These are phyloP conservation scores for Lamprotornis superbus DNA, from an alignment of 2,113 vertebrate species.

Conservation along the genomic window DNA sequence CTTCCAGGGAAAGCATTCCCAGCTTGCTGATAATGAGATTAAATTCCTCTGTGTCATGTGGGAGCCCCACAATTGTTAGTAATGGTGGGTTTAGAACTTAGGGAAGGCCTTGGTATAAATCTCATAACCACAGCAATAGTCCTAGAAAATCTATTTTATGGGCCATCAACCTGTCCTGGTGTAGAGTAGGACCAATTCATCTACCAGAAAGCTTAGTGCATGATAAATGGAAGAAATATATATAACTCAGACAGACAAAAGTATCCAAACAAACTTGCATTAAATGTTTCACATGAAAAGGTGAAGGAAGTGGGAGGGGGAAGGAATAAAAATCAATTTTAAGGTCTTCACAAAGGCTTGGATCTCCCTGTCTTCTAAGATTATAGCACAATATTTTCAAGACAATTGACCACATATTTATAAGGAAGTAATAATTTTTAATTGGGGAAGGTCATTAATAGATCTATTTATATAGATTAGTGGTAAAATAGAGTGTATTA, in stretches of 20 bases:
- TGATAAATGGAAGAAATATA: slow-evolving; percentile 4
- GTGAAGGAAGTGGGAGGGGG: rapidly evolving
- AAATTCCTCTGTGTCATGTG: background rate
- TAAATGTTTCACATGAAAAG: background rate
- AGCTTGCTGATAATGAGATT: background rate
- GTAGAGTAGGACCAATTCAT: background rate
- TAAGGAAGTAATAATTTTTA: background rate
- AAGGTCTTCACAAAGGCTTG: background rate
- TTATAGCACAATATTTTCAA: background rate
- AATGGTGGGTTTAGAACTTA: background rate
- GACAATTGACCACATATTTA: background rate
- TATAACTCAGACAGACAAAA: background rate
- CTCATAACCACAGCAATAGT: background rate
- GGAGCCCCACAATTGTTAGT: background rate
- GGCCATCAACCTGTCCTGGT: background rate
- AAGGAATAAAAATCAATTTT: background rate
- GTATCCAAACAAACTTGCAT: background rate
- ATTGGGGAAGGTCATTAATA: background rate
- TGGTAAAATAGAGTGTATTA: too few relatives aligned
- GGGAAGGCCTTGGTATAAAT: background rate
- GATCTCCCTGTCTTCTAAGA: background rate
- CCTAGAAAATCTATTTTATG: slow-evolving; percentile 32
- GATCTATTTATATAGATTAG: background rate
- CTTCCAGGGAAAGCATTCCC: background rate
- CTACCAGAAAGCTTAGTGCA: background rate